These are phyloP conservation scores for Brienomyrus brachyistius DNA, from an alignment of 2,113 vertebrate genomes.

Conservation along the genomic window DNA sequence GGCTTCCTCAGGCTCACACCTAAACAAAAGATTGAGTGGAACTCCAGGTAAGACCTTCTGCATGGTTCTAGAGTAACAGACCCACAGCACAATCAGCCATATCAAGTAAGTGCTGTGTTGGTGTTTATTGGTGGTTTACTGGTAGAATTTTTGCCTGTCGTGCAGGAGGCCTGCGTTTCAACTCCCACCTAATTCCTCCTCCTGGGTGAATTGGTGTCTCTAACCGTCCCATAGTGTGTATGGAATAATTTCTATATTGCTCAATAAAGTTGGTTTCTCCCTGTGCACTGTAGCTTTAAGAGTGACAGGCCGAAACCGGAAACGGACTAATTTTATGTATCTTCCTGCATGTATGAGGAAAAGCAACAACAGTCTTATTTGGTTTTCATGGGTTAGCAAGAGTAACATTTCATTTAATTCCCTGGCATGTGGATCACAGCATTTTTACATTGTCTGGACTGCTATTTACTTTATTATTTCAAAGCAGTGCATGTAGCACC, in stretches of 20 bases:
- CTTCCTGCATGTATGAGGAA: background rate
- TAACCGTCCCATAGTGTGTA: background rate
- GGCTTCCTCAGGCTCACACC: conserved; percentile 62
- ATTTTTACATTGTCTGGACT: background rate
- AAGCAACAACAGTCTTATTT: background rate
- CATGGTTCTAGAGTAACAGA: background rate
- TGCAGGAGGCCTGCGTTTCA: background rate
- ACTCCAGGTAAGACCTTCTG: conserved; percentile 66
- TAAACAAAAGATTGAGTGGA: conserved; percentile 78
- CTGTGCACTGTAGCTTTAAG: background rate
- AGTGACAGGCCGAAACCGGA: background rate
- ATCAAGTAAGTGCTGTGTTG: background rate
- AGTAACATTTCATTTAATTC: background rate
- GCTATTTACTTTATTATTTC: background rate
- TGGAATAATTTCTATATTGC: background rate
- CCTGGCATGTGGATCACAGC: background rate
- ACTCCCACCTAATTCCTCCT: background rate
- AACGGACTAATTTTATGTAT: background rate
- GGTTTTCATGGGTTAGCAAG: background rate
- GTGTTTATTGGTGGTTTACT: background rate
- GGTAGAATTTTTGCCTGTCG: background rate
- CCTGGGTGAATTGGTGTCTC: background rate
- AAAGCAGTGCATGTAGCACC: background rate
- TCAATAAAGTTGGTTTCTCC: background rate
- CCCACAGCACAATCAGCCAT: no score